phyloP scores from a whole-genome alignment of 2,113 vertebrate species.

The Thermophis baileyi region DNA sequence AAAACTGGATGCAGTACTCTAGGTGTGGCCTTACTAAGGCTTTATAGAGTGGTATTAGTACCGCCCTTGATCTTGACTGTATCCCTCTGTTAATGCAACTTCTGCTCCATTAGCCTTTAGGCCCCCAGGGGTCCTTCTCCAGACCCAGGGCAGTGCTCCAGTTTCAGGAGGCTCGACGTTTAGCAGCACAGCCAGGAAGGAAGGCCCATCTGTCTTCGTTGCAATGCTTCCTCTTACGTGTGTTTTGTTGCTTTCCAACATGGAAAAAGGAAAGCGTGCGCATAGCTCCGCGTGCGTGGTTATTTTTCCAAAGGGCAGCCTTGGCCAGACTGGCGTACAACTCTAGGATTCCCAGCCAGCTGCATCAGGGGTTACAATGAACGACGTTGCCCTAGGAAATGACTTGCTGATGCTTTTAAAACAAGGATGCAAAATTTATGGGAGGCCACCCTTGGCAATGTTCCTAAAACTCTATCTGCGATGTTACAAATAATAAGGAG shows the following conservation, averaged over 20 bases:
- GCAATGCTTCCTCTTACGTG: background rate
- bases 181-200: background rate
- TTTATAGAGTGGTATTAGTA: too few relatives aligned
- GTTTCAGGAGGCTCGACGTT: background rate
- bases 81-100: too few relatives aligned
- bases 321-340: background rate
- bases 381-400: background rate
- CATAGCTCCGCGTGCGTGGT: background rate
- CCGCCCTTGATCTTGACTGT: too few relatives aligned
- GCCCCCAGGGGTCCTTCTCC: background rate
- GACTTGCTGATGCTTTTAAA: background rate
- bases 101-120: background rate
- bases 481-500: background rate
- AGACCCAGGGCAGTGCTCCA: background rate
- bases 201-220: background rate
- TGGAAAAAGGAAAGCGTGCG: background rate
- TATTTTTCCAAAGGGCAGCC: background rate
- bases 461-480: background rate
- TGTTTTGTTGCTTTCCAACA: background rate
- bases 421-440: background rate
- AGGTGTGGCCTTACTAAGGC: too few relatives aligned
- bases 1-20: too few relatives aligned
- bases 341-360: background rate
- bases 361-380: background rate
- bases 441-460: background rate